phyloP scores from a whole-genome alignment of 2,797 vertebrate genomes.

The Alca torda region DNA sequence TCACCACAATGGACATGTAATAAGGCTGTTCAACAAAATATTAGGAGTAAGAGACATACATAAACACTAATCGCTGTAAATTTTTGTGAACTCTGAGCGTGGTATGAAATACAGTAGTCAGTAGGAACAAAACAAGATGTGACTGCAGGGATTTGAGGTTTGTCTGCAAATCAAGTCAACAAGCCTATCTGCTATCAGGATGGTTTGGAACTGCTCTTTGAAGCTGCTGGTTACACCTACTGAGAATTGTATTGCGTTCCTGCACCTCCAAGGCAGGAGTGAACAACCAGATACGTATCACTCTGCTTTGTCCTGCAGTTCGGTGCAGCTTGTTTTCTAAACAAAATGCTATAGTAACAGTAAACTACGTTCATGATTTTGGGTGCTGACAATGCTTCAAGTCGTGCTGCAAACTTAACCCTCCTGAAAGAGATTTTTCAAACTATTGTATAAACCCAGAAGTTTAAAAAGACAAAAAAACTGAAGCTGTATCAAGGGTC shows the following conservation, averaged over 20 bases:
- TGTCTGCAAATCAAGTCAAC: neutral
- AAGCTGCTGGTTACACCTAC: neutral
- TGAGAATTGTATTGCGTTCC: neutral
- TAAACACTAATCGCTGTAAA: neutral
- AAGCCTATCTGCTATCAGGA: neutral
- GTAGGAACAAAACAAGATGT: neutral
- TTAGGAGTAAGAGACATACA: neutral
- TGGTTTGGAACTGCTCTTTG: neutral
- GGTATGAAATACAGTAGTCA: neutral
- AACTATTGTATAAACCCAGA: neutral
- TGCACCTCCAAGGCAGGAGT: neutral
- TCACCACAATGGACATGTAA: neutral
- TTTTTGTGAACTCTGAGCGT: neutral
- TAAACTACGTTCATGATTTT: neutral
- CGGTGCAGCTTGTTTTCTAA: rapidly evolving
- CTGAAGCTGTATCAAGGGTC: neutral
- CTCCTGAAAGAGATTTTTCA: neutral
- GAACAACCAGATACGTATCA: rapidly evolving
- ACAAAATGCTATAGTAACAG: neutral
- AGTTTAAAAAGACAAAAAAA: neutral
- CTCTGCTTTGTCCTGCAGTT: rapidly evolving
- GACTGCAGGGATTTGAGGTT: neutral
- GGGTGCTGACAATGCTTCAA: neutral
- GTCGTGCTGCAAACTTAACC: neutral
- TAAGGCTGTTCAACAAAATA: neutral